Percentiles rank a stretch among this genome's conserved stretches.
Conservation (phyloP, 1,140 invertebrate genomes). For the Penaeus vannamei region DNA sequence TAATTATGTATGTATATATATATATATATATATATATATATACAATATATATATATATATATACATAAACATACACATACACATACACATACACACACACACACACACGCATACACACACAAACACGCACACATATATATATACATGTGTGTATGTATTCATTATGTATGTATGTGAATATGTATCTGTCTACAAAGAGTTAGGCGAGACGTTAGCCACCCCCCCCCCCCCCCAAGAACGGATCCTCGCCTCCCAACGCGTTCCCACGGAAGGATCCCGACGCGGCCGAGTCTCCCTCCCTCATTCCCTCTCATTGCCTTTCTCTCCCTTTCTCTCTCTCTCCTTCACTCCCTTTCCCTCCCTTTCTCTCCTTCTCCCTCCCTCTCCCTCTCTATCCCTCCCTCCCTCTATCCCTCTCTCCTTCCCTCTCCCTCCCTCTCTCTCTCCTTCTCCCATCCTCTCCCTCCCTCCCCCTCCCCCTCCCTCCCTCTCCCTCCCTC, state of each 20-base stretch:
- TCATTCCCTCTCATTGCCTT: neutral
- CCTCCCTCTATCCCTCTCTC: neutral
- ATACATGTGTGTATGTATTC: no score
- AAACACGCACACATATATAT: neutral
- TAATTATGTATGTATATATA: no score
- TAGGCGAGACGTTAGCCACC: no score
- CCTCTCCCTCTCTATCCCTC: neutral
- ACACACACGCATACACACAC: neutral
- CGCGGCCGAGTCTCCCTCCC: neutral
- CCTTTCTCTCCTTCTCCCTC: neutral
- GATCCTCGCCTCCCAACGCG: neutral
- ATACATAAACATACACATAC: conserved; percentile 8
- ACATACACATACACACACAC: neutral
- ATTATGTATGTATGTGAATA: no score
- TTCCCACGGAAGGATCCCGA: neutral
- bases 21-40: no score
- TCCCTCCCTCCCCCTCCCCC: neutral
- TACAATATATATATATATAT: conserved; percentile 28
- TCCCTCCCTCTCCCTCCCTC: neutral
- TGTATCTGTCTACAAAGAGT: no score
- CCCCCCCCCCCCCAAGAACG: neutral
- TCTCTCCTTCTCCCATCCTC: neutral
- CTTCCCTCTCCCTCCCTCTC: neutral
- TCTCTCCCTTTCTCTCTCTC: conserved; percentile 19
- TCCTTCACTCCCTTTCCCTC: conserved; percentile 18